Conservation (phyloP, 2,888 invertebrate species). For the Laothoe populi region DNA sequence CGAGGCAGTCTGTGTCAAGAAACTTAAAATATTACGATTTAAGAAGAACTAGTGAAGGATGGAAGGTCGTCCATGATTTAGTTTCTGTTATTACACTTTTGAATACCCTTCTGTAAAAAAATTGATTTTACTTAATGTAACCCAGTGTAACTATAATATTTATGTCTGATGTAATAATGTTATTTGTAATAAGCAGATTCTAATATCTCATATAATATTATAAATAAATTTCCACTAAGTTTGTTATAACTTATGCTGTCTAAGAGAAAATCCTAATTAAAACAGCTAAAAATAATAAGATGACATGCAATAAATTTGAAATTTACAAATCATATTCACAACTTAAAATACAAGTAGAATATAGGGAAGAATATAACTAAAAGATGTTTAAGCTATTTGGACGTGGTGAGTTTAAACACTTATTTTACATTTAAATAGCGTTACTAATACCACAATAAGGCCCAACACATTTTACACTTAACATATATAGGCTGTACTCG, state of each 20-base stretch:
- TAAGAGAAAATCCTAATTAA: not conserved
- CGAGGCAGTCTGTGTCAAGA: too few relatives aligned
- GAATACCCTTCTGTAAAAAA: too few relatives aligned
- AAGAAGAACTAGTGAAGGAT: too few relatives aligned
- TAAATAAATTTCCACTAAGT: not conserved
- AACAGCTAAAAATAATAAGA: not conserved
- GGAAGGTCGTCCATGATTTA: too few relatives aligned
- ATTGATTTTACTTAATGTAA: too few relatives aligned
- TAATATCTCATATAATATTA: not conserved
- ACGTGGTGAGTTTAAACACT: slow-evolving; percentile 82
- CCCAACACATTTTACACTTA: slow-evolving; percentile 42
- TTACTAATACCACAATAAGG: slow-evolving; percentile 54
- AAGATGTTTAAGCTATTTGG: slow-evolving; percentile 46
- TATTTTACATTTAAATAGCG: slow-evolving; percentile 33
- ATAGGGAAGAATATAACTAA: slow-evolving; percentile 27
- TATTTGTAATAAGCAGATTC: not conserved
- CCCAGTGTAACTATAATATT: too few relatives aligned
- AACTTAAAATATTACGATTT: too few relatives aligned
- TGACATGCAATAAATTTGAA: not conserved
- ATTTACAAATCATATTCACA: slow-evolving; percentile 18
- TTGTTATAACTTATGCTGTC: not conserved
- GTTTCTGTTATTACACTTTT: too few relatives aligned
- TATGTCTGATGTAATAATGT: not conserved
- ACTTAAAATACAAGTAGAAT: not conserved
- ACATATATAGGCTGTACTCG: slow-evolving; percentile 37